Percentiles rank a stretch among this genome's conserved stretches.
Conservation (phyloP, 2,797 vertebrate genomes). For the Morus bassanus region DNA sequence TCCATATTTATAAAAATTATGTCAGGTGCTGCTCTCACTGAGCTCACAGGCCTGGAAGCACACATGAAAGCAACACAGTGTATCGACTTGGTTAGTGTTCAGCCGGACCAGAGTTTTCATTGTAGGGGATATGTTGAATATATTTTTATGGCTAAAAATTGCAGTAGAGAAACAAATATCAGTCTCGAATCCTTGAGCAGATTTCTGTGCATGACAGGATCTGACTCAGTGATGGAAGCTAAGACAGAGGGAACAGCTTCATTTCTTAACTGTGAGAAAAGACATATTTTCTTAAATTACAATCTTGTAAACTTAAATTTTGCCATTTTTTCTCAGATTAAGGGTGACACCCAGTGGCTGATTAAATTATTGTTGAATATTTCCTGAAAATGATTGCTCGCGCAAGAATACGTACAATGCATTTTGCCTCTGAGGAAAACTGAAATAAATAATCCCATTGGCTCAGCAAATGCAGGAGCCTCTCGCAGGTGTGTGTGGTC, state of each 20-base stretch:
- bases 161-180: neutral
- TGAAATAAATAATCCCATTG: accelerated
- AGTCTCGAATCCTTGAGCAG: neutral
- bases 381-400: neutral
- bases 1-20: neutral
- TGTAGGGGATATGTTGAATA: neutral
- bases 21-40: neutral
- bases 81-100: neutral
- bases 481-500: neutral
- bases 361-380: neutral
- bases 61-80: neutral
- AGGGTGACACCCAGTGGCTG: conserved; percentile 21
- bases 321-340: neutral
- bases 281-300: neutral
- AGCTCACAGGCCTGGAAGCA: neutral
- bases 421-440: neutral
- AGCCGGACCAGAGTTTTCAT: neutral
- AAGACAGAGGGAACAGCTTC: neutral
- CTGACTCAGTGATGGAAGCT: neutral
- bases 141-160: neutral
- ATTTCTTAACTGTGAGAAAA: neutral
- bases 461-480: neutral
- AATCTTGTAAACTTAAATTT: accelerated
- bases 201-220: neutral
- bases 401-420: accelerated